Evolutionary conservation across 2,888 invertebrate genomes (phyloP).

Genomic region (Apamea anceps): DNA sequence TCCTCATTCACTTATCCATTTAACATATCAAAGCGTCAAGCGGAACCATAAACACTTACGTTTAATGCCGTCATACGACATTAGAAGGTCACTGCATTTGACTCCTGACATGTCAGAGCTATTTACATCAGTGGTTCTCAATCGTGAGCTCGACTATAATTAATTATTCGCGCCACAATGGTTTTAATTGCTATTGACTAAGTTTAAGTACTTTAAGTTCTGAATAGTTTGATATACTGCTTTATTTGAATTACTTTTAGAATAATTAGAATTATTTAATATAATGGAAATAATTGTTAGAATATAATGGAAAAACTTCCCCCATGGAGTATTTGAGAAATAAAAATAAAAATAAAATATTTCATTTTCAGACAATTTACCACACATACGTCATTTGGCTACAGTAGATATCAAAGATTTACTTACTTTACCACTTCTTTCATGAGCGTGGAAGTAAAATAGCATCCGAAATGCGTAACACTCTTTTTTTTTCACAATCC

Average conservation of each 20-base stretch:
- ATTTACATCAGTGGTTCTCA: conserved; percentile 32
- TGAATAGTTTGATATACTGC: neutral
- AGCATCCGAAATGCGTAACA: too few species aligned
- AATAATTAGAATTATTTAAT: neutral
- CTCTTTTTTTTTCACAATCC: too few species aligned
- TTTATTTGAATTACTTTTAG: neutral
- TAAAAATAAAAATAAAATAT: neutral
- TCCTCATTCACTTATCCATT: conserved; percentile 31
- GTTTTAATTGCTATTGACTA: conserved; percentile 26
- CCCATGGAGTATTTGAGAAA: too few species aligned
- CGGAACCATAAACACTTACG: conserved; percentile 4
- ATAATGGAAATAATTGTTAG: neutral
- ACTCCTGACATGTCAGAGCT: conserved; percentile 28
- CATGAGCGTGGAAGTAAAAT: neutral
- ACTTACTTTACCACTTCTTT: neutral
- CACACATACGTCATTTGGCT: neutral
- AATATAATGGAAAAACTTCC: neutral
- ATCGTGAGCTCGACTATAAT: conserved; percentile 12
- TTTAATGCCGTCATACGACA: neutral
- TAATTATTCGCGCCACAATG: conserved; percentile 20
- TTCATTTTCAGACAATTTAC: neutral
- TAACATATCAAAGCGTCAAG: conserved; percentile 17
- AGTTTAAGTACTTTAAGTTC: neutral
- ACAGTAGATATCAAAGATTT: neutral
- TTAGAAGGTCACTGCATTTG: conserved; percentile 55